These are phyloP conservation scores for Listronotus oregonensis DNA, from an alignment of 1,140 invertebrate genomes.

Conservation along the genomic window DNA sequence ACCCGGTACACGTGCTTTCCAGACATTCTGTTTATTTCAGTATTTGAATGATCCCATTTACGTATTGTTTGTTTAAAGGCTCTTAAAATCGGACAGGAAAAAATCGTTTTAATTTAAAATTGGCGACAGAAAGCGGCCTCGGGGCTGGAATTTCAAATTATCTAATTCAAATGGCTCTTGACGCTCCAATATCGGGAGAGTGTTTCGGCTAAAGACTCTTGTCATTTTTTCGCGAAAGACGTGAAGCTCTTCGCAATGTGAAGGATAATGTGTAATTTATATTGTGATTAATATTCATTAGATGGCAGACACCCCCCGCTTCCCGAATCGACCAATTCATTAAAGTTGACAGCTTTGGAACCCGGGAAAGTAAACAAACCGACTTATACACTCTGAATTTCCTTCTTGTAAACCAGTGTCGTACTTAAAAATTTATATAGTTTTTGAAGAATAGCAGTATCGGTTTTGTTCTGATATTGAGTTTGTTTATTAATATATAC, in stretches of 20 bases:
- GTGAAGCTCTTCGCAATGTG: constrained; percentile 19
- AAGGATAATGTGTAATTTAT: constrained; percentile 35
- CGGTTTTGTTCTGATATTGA: too few species aligned
- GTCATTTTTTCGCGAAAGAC: constrained; percentile 22
- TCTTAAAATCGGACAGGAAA: constrained; percentile 5
- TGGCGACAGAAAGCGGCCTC: not conserved
- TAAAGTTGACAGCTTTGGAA: constrained; percentile 31
- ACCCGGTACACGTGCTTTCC: too few species aligned
- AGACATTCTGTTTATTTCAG: too few species aligned
- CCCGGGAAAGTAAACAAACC: constrained; percentile 22
- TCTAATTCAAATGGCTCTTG: constrained; percentile 32
- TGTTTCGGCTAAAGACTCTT: constrained; percentile 32
- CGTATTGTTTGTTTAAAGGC: not conserved
- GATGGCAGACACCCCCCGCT: constrained; percentile 5
- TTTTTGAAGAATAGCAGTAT: too few species aligned
- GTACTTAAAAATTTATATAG: too few species aligned
- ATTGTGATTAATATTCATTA: constrained; percentile 39
- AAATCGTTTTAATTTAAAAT: constrained; percentile 26
- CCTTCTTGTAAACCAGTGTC: too few species aligned
- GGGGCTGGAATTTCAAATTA: constrained; percentile 30
- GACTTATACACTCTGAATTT: constrained; percentile 28
- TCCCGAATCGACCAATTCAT: constrained; percentile 30
- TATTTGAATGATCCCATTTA: too few species aligned
- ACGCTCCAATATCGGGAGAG: constrained; percentile 26
- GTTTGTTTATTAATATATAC: too few species aligned